A percentile compares a stretch with the other conserved stretches of the same genome.
Conservation (phyloP, 2,797 vertebrate genomes). For the Anomalospiza imberbis region DNA sequence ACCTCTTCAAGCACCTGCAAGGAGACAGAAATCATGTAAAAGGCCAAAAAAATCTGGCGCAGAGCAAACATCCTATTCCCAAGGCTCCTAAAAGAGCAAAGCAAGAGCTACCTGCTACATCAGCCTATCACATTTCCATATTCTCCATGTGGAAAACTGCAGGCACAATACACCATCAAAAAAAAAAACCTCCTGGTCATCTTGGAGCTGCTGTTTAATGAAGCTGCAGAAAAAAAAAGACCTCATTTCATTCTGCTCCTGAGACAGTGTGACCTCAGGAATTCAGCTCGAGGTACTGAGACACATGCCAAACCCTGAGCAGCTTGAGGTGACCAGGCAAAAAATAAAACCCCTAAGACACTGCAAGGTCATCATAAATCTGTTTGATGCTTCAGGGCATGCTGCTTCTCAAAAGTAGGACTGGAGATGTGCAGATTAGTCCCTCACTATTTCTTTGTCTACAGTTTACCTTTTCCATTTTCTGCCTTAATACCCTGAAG, state of each 20-base stretch:
- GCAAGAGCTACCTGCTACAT: not conserved
- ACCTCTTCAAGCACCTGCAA: conserved; percentile 81
- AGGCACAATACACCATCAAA: rapidly evolving
- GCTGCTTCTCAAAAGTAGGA: not conserved
- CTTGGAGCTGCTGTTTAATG: not conserved
- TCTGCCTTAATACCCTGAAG: not conserved
- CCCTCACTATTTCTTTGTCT: not conserved
- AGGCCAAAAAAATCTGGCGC: not conserved
- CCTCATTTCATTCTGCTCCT: not conserved
- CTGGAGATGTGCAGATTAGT: not conserved
- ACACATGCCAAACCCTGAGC: not conserved
- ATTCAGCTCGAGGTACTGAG: not conserved
- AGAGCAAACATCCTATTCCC: not conserved
- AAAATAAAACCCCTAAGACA: not conserved
- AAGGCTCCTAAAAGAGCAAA: not conserved
- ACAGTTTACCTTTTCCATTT: not conserved
- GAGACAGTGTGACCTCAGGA: not conserved
- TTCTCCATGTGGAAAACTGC: rapidly evolving
- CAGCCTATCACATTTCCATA: not conserved
- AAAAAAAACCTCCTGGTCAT: not conserved
- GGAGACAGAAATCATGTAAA: not conserved
- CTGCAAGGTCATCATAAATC: not conserved
- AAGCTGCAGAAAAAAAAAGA: not conserved
- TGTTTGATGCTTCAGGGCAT: not conserved
- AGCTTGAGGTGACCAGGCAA: not conserved